Percentiles rank a stretch among this genome's conserved stretches.
phyloP scores from a whole-genome alignment of 2,888 invertebrate genomes.

The Cheilosia soror region DNA sequence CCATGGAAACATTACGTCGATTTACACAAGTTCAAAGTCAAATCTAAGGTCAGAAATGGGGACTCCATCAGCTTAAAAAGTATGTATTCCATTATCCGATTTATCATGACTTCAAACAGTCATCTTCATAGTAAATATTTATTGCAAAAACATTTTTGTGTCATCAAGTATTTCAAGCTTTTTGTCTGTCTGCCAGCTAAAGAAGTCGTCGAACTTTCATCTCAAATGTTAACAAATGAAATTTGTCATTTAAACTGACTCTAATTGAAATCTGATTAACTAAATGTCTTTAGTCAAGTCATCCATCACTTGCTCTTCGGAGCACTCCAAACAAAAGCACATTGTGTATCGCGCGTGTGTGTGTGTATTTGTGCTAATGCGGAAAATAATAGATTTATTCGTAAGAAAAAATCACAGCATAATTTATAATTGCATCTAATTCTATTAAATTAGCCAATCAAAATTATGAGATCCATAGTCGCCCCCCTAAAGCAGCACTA shows the following conservation, averaged over 20 bases:
- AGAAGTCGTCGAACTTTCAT: background rate
- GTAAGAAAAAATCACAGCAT: slow-evolving; percentile 21
- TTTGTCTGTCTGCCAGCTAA: background rate
- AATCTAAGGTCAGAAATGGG: no score
- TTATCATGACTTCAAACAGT: no score
- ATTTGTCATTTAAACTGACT: background rate
- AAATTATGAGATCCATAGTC: slow-evolving; percentile 33
- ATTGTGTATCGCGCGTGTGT: no score
- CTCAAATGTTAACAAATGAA: background rate
- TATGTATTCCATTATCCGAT: no score
- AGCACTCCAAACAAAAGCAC: background rate
- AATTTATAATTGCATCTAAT: slow-evolving; percentile 60
- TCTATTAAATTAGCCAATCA: slow-evolving; percentile 69
- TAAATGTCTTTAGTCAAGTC: background rate
- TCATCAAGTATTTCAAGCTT: no score
- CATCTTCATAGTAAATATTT: no score
- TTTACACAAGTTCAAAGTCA: no score
- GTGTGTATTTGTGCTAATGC: background rate
- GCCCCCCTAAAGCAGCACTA: slow-evolving; percentile 34
- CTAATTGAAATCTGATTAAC: background rate
- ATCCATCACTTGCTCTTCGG: background rate
- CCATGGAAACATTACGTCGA: no score
- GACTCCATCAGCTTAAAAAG: no score
- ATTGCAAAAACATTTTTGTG: no score
- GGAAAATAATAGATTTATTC: slow-evolving; percentile 27